Base-by-base conservation (phyloP, 1,140 invertebrate species). In the Brachystomella parvula region DNA sequence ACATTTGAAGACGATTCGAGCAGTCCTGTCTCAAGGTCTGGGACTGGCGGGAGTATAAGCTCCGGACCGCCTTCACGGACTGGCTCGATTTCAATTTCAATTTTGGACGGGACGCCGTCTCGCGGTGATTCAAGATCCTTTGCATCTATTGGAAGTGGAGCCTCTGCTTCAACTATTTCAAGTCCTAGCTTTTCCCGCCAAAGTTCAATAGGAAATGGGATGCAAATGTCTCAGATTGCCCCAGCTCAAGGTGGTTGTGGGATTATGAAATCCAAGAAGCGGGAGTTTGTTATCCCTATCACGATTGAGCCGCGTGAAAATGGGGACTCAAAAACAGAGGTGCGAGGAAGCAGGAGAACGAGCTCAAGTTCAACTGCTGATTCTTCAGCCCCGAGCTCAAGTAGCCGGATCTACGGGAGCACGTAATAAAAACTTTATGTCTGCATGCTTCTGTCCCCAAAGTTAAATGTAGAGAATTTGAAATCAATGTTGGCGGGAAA, bases 271-370 rank as follows among this genome's bases (percentile, higher is more conserved):
- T 90, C 88, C n/a, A n/a, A n/a, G 61, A 89, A 89, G 15, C 80
- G 90, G 21, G 91, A 94, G 78, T 92, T 90, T 73, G 92, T 94
- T 74, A 93, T 94, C 78, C 91, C 91, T 0, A 93, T 94, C 73
- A 88, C 89, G 21, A 85, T 93, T 47, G 91, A 93, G 79, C 89
- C 89, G 65, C 89, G 89, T 66, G 35, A 39, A 17, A 24, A 53
- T 53, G 49, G 49, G 12, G 49, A 53, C 24, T 53, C 49, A 24
- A 53, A 12, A 24, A n/a, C n/a, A n/a, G n/a, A n/a, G n/a, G n/a
- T n/a, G n/a, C n/a, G 49, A 53, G 12, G 49, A 9, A 53, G 24
- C 24, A 53, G n/a, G n/a, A n/a, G n/a, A n/a, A n/a, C n/a, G n/a
- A n/a, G 49, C 49, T 53, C 49, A 3, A 53, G 12, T 19, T 12